phyloP scores from a whole-genome alignment of 1,140 invertebrate species.

The Potamilus streckersoni region DNA sequence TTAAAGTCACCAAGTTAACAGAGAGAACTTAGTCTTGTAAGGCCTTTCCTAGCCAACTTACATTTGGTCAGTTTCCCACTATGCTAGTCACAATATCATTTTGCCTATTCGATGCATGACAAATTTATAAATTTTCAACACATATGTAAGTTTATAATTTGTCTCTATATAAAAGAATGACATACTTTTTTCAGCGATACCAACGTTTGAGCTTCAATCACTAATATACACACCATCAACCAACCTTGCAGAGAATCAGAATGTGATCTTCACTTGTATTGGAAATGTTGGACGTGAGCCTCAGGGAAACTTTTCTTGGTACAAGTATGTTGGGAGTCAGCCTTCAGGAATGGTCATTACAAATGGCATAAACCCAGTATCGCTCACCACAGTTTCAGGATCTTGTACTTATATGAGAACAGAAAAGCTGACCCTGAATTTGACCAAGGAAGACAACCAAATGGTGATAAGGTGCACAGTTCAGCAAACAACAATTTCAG shows the following conservation, averaged over 20 bases:
- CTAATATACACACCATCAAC: not conserved
- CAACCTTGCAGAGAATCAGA: conserved; percentile 8
- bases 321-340: conserved; percentile 2
- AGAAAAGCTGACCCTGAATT: conserved; percentile 3
- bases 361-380: not conserved
- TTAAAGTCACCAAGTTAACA: too few relatives aligned
- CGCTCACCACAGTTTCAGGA: not conserved
- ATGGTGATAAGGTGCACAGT: conserved; percentile 18
- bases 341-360: not conserved
- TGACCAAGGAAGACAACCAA: conserved; percentile 9
- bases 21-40: too few relatives aligned
- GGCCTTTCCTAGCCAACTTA: too few relatives aligned
- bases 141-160: too few relatives aligned
- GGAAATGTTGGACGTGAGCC: conserved; percentile 20
- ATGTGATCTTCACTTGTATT: conserved; percentile 9
- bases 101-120: too few relatives aligned
- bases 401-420: conserved; percentile 1
- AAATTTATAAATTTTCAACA: too few relatives aligned
- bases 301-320: conserved; percentile 10
- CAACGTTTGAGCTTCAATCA: too few relatives aligned
- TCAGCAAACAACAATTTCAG: conserved; percentile 3
- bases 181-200: too few relatives aligned
- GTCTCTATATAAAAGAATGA: too few relatives aligned
- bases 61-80: too few relatives aligned
- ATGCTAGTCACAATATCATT: too few relatives aligned